These are phyloP conservation scores for Galeopsomyia nigrocyanea DNA, from an alignment of 2,888 invertebrate species.

Conservation along the genomic window DNA sequence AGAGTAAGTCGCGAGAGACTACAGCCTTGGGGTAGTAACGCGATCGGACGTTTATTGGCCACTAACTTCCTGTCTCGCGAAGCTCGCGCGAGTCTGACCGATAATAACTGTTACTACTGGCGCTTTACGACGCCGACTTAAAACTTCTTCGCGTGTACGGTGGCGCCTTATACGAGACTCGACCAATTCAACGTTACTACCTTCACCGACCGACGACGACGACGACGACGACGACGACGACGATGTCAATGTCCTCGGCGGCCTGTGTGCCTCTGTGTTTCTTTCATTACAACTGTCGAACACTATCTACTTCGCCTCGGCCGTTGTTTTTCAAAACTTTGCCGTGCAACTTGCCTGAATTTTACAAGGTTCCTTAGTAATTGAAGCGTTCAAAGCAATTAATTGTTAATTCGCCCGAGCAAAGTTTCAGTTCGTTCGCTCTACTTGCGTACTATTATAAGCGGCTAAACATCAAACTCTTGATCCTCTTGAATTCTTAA, in stretches of 20 bases:
- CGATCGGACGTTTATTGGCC: conserved; percentile 59
- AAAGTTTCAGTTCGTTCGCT: no score
- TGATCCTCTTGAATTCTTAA: conserved; percentile 4
- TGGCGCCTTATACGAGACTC: conserved; percentile 8
- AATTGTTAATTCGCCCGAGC: no score
- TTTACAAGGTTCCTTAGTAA: no score
- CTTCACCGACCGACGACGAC: background rate
- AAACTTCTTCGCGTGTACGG: conserved; percentile 52
- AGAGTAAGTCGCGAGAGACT: conserved; percentile 51
- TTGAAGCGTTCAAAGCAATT: no score
- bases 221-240: background rate
- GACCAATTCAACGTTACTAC: conserved; percentile 26
- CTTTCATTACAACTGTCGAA: conserved; percentile 14
- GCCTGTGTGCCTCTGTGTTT: background rate
- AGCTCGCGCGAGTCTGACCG: conserved; percentile 52
- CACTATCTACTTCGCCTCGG: no score
- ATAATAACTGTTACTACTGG: conserved; percentile 60
- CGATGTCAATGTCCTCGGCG: background rate
- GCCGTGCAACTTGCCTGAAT: no score
- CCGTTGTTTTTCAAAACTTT: no score
- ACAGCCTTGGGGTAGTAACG: conserved; percentile 53
- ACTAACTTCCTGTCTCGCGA: conserved; percentile 57
- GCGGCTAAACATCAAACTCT: conserved; percentile 2
- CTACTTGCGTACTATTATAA: conserved; percentile 17
- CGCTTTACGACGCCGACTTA: conserved; percentile 58